These are phyloP conservation scores for Nephotettix cincticeps DNA, from an alignment of 1,140 invertebrate genomes.

Conservation along the genomic window DNA sequence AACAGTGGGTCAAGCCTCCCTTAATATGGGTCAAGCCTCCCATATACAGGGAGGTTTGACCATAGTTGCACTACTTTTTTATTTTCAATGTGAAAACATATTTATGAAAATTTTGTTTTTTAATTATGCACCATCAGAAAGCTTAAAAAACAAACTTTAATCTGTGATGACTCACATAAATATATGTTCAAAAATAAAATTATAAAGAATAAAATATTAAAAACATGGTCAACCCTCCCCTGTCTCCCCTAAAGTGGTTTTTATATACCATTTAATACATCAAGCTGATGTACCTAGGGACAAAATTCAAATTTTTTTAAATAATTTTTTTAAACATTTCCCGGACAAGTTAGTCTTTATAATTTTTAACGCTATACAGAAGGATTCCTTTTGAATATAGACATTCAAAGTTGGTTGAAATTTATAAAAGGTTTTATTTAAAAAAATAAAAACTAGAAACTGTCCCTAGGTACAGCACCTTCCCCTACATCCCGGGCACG, in stretches of 20 bases:
- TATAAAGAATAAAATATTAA: too few relatives aligned
- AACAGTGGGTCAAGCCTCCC: neutral
- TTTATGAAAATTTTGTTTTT: neutral
- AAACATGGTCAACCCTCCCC: too few relatives aligned
- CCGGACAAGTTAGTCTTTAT: neutral
- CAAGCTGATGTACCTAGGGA: constrained; percentile 20
- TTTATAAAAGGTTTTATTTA: neutral
- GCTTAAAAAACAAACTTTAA: neutral
- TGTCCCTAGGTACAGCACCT: constrained; percentile 25
- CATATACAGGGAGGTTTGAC: neutral
- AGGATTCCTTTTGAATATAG: constrained; percentile 1
- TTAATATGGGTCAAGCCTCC: too few relatives aligned
- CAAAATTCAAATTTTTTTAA: constrained; percentile 8
- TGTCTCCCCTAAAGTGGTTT: too few relatives aligned
- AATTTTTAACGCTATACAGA: neutral
- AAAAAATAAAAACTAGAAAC: constrained; percentile 21
- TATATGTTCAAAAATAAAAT: too few relatives aligned
- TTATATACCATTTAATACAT: too few relatives aligned
- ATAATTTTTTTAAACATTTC: constrained; percentile 6
- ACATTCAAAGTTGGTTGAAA: neutral
- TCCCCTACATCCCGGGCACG: too few relatives aligned
- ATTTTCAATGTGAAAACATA: neutral
- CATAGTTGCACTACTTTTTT: too few relatives aligned
- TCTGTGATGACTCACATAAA: too few relatives aligned
- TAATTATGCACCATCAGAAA: neutral